phyloP scores from a whole-genome alignment of 2,888 invertebrate species.

The Lymantria dispar region DNA sequence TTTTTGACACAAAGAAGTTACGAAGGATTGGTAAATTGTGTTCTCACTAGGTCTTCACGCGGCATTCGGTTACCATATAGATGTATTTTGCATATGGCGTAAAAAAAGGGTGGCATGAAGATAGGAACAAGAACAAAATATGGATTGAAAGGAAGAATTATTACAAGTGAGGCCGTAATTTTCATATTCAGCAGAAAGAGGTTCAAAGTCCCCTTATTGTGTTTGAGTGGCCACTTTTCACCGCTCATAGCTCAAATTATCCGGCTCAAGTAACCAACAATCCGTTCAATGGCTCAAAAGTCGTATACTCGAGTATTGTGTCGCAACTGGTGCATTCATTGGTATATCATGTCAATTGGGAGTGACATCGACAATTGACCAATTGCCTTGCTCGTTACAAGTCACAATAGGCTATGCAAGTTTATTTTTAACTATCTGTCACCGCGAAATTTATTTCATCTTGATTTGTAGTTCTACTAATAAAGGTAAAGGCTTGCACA shows the following conservation, averaged over 20 bases:
- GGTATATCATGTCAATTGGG: slow-evolving; percentile 9
- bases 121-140: too few species aligned
- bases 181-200: not conserved
- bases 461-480: too few species aligned
- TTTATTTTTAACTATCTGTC: not conserved
- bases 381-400: slow-evolving; percentile 36
- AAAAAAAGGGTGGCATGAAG: too few species aligned
- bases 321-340: slow-evolving; percentile 12
- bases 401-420: not conserved
- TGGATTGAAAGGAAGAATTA: not conserved
- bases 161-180: not conserved
- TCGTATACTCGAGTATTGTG: slow-evolving; percentile 4
- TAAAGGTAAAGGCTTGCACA: too few species aligned
- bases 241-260: not conserved
- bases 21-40: too few species aligned
- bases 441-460: too few species aligned
- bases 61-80: too few species aligned
- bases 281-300: not conserved
- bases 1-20: too few species aligned
- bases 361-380: slow-evolving; percentile 47
- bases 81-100: too few species aligned
- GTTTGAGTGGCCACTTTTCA: not conserved
- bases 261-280: not conserved
- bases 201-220: not conserved
- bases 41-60: too few species aligned